Conservation (phyloP, 2,113 vertebrate genomes). For the Nerophis lumbriciformis region DNA sequence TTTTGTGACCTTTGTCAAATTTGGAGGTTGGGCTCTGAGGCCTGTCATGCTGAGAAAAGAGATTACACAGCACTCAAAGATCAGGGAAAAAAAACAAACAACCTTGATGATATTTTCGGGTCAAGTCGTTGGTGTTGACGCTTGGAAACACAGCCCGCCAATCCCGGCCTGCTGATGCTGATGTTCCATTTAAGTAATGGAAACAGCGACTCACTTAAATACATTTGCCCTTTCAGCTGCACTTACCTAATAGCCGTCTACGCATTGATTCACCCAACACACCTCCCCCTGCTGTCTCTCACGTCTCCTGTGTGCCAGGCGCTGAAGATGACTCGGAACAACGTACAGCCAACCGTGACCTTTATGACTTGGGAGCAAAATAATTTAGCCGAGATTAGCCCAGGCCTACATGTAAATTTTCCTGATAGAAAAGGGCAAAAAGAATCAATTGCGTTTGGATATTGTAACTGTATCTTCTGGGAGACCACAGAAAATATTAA, state of each 20-base stretch:
- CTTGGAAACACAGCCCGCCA: slow-evolving; percentile 10
- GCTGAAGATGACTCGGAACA: slow-evolving; percentile 61
- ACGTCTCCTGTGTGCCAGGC: slow-evolving; percentile 47
- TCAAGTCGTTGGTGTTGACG: not conserved
- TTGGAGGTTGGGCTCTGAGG: slow-evolving; percentile 27
- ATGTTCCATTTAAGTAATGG: slow-evolving; percentile 39
- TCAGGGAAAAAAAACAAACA: not conserved
- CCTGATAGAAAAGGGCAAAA: slow-evolving; percentile 63
- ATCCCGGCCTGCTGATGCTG: slow-evolving; percentile 24
- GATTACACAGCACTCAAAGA: slow-evolving; percentile 26
- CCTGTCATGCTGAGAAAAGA: slow-evolving; percentile 1
- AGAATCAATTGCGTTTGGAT: slow-evolving; percentile 50
- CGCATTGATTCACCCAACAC: slow-evolving; percentile 68
- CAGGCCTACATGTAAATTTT: slow-evolving; percentile 64
- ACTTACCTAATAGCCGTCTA: slow-evolving; percentile 70
- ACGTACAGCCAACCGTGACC: slow-evolving; percentile 51
- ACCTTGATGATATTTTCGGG: not conserved
- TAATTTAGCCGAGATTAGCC: slow-evolving; percentile 61
- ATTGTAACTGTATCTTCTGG: not conserved
- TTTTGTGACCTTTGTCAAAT: slow-evolving; percentile 60
- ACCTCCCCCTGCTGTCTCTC: slow-evolving; percentile 73
- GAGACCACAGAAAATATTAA: not conserved
- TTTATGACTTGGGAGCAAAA: slow-evolving; percentile 60
- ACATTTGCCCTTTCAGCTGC: slow-evolving; percentile 73
- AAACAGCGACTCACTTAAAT: slow-evolving; percentile 51